Conservation (phyloP, 2,888 invertebrate genomes). For the Brachycybe producta region DNA sequence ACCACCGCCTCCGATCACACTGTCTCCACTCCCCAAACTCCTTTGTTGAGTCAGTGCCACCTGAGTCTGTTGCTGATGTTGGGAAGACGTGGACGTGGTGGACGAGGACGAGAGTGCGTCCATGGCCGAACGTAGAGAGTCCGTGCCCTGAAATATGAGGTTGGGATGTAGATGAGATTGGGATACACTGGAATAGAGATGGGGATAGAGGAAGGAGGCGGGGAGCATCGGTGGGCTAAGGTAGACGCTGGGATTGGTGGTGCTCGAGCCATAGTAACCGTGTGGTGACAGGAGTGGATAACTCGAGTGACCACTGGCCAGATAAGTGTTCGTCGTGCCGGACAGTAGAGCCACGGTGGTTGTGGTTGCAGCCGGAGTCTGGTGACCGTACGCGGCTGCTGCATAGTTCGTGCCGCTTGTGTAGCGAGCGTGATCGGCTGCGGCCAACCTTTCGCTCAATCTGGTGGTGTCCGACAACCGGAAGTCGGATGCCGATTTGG, state of each 20-base stretch:
- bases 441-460: slow-evolving; percentile 21
- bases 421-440: slow-evolving; percentile 19
- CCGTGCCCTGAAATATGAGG: slow-evolving; percentile 23
- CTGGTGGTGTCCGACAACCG: slow-evolving; percentile 20
- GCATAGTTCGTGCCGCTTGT: slow-evolving; percentile 17
- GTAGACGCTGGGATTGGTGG: slow-evolving; percentile 25
- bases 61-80: slow-evolving; percentile 8
- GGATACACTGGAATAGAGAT: slow-evolving; percentile 27
- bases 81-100: not conserved
- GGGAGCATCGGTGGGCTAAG: slow-evolving; percentile 28
- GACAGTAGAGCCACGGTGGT: slow-evolving; percentile 12
- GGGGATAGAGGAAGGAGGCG: slow-evolving; percentile 31
- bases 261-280: slow-evolving; percentile 21
- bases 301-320: slow-evolving; percentile 4
- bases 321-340: not conserved
- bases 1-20: not conserved
- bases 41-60: not conserved
- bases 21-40: not conserved
- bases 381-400: slow-evolving; percentile 18
- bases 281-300: slow-evolving; percentile 23
- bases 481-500: slow-evolving; percentile 12
- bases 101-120: slow-evolving; percentile 16
- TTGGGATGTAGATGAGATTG: slow-evolving; percentile 28
- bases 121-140: slow-evolving; percentile 21
- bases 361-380: slow-evolving; percentile 16